Evolutionary conservation across 1,140 invertebrate species (phyloP).

Genomic region (Proales similis): DNA sequence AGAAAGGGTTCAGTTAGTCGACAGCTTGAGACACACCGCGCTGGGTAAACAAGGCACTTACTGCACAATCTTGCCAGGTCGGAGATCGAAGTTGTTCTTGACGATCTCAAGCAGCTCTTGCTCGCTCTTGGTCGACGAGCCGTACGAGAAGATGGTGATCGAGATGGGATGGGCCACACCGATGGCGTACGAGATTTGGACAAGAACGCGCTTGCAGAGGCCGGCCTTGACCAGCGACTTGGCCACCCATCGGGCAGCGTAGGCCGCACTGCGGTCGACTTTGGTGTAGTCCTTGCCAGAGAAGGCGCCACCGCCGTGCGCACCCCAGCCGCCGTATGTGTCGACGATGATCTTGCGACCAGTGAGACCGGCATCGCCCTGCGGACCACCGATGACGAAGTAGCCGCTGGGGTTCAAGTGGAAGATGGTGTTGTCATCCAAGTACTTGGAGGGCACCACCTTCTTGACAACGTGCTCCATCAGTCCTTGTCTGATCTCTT

Average conservation of each 20-base stretch:
- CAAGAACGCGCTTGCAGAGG: conserved; percentile 74
- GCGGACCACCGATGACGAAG: conserved; percentile 84
- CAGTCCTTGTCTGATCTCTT: conserved; percentile 73
- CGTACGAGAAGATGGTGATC: conserved; percentile 92
- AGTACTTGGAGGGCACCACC: conserved; percentile 82
- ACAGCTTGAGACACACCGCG: background rate
- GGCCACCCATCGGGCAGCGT: conserved; percentile 90
- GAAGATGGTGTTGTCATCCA: conserved; percentile 80
- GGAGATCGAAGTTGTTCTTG: conserved; percentile 90
- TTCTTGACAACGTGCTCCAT: conserved; percentile 82
- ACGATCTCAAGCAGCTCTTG: conserved; percentile 81
- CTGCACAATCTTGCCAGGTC: conserved; percentile 96
- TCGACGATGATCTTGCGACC: conserved; percentile 96
- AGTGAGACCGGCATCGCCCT: conserved; percentile 89
- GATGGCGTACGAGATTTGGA: conserved; percentile 86
- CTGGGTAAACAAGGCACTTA: conserved; percentile 1
- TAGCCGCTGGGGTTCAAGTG: conserved; percentile 94
- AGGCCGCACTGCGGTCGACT: conserved; percentile 85
- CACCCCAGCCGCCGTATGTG: conserved; percentile 94
- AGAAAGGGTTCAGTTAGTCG: background rate
- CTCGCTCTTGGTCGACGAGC: conserved; percentile 80
- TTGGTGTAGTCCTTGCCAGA: conserved; percentile 93
- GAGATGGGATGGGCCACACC: conserved; percentile 90
- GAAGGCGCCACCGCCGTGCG: conserved; percentile 92
- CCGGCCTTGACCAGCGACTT: conserved; percentile 83